phyloP scores from a whole-genome alignment of 1,140 invertebrate genomes.

The Tachypleus tridentatus region DNA sequence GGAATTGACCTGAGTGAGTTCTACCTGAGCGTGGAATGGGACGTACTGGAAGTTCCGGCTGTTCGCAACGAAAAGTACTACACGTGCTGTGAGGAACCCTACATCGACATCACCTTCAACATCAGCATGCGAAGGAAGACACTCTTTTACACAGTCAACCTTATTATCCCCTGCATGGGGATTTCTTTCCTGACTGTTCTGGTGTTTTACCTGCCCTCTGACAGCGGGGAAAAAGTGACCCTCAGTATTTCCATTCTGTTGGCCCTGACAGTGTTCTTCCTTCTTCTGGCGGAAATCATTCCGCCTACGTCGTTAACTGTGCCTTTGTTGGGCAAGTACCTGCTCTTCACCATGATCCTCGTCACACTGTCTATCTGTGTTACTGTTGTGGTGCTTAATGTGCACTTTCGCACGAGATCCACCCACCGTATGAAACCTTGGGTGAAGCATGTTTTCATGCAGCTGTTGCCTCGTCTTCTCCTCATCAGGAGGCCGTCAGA shows the following conservation, averaged over 20 bases:
- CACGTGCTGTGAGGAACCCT: constrained; percentile 66
- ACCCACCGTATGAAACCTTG: constrained; percentile 87
- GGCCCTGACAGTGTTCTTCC: constrained; percentile 95
- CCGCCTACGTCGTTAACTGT: constrained; percentile 95
- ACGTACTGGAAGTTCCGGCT: constrained; percentile 76
- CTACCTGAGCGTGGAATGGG: constrained; percentile 94
- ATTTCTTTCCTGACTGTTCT: constrained; percentile 95
- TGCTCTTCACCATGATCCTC: constrained; percentile 96
- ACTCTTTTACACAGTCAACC: constrained; percentile 90
- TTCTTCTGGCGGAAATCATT: constrained; percentile 90
- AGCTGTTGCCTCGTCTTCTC: constrained; percentile 59
- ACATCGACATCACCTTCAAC: constrained; percentile 94
- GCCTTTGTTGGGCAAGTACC: constrained; percentile 85
- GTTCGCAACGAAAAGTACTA: constrained; percentile 77
- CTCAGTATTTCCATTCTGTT: constrained; percentile 96
- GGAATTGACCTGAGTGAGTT: constrained; percentile 86
- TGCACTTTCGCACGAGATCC: constrained; percentile 95
- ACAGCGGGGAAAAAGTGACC: constrained; percentile 92
- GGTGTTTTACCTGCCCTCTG: constrained; percentile 95
- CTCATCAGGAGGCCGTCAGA: constrained; percentile 32
- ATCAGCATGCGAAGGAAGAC: constrained; percentile 89
- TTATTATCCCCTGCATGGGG: constrained; percentile 89
- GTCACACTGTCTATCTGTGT: constrained; percentile 95
- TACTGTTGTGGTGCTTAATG: constrained; percentile 93
- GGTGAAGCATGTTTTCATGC: constrained; percentile 77